These are phyloP conservation scores for Malurus cyaneus DNA, from an alignment of 2,113 vertebrate genomes.

Conservation along the genomic window DNA sequence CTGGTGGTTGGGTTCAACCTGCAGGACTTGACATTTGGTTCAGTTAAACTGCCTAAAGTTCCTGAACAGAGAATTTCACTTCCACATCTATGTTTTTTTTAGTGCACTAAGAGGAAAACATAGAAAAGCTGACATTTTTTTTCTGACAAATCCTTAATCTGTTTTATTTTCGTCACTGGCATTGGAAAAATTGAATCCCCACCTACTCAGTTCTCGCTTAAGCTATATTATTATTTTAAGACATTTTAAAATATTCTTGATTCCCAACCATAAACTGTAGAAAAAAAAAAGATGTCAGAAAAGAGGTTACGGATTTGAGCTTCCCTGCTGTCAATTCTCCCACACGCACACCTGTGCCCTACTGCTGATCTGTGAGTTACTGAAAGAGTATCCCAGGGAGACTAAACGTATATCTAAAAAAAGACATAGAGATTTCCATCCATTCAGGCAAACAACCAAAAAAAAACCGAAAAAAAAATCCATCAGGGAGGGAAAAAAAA, in stretches of 20 bases:
- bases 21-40: background rate
- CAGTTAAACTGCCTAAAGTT: background rate
- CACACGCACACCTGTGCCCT: background rate
- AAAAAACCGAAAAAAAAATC: background rate
- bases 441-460: background rate
- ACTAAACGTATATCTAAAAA: background rate
- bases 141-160: conserved; percentile 28
- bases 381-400: background rate
- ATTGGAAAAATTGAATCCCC: conserved; percentile 15
- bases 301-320: background rate
- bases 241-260: conserved; percentile 25
- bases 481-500: background rate
- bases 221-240: conserved; percentile 49
- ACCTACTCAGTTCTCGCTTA: background rate
- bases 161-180: conserved; percentile 6
- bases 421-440: background rate
- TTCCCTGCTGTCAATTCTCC: background rate
- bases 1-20: background rate
- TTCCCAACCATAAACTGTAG: background rate
- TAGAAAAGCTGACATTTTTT: background rate
- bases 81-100: background rate
- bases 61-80: background rate
- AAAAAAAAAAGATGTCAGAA: background rate
- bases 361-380: background rate
- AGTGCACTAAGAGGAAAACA: conserved; percentile 13